phyloP scores from a whole-genome alignment of 2,888 invertebrate genomes.

The Tromatobia lineatoria region DNA sequence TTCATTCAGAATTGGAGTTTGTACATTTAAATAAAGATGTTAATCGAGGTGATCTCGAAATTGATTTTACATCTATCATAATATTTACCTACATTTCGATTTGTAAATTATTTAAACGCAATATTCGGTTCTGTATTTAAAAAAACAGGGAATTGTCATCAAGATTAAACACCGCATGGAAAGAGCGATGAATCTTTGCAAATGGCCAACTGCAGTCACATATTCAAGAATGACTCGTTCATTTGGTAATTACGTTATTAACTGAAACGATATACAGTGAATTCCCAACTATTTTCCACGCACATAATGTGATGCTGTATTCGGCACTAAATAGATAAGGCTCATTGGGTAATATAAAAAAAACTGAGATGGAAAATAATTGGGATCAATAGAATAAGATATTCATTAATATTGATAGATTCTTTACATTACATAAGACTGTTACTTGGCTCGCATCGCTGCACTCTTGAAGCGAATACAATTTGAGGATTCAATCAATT shows the following conservation, averaged over 20 bases:
- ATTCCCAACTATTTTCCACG: conserved; percentile 15
- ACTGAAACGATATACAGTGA: conserved; percentile 33
- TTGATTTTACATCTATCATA: conserved; percentile 29
- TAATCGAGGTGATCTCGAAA: conserved; percentile 2
- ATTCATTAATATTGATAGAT: conserved; percentile 13
- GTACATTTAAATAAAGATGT: not conserved
- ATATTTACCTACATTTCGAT: conserved; percentile 10
- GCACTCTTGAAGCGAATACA: not conserved
- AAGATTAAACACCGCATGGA: conserved; percentile 22
- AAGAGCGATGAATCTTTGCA: conserved; percentile 28
- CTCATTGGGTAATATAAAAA: not conserved
- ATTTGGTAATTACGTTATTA: conserved; percentile 66
- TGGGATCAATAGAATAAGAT: conserved; percentile 5
- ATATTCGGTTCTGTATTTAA: conserved; percentile 32
- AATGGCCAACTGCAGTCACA: conserved; percentile 63
- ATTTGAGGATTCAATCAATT: not conserved
- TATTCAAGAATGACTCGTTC: conserved; percentile 60
- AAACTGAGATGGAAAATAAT: conserved; percentile 13
- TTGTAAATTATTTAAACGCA: conserved; percentile 7
- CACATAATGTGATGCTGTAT: not conserved
- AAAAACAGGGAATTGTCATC: conserved; percentile 34
- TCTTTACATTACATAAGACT: conserved; percentile 40
- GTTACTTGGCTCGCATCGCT: no score
- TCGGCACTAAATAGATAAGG: not conserved
- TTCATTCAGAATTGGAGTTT: not conserved